These are phyloP conservation scores for Griposia aprilina DNA, from an alignment of 2,888 invertebrate genomes.

Conservation along the genomic window DNA sequence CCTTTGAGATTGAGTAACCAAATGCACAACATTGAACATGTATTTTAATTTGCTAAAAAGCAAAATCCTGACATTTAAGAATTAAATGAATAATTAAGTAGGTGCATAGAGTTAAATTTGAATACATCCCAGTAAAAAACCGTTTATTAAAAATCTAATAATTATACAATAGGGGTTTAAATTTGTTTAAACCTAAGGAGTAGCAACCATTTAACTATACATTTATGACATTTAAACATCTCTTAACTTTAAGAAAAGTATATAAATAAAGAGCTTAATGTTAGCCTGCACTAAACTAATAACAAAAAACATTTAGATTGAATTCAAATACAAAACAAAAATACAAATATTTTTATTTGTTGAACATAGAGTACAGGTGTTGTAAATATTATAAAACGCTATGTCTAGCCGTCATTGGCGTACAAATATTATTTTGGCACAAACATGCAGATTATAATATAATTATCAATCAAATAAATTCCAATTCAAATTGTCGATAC, in stretches of 20 bases:
- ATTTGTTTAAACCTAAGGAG: too few species aligned
- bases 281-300: not conserved
- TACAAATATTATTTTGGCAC: too few species aligned
- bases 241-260: not conserved
- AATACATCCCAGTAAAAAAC: conserved; percentile 18
- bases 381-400: too few species aligned
- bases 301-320: conserved; percentile 27
- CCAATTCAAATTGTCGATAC: too few species aligned
- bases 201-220: not conserved
- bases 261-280: not conserved
- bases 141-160: not conserved
- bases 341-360: too few species aligned
- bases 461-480: too few species aligned
- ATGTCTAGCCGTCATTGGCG: too few species aligned
- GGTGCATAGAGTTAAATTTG: not conserved
- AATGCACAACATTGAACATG: conserved; percentile 38
- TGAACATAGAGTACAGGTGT: too few species aligned
- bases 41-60: conserved; percentile 24
- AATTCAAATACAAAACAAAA: too few species aligned
- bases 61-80: conserved; percentile 5
- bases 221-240: not conserved
- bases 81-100: not conserved
- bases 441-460: too few species aligned
- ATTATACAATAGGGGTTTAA: not conserved
- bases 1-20: conserved; percentile 18